phyloP scores from a whole-genome alignment of 2,797 vertebrate species.

The Pachyuromys duprasi region DNA sequence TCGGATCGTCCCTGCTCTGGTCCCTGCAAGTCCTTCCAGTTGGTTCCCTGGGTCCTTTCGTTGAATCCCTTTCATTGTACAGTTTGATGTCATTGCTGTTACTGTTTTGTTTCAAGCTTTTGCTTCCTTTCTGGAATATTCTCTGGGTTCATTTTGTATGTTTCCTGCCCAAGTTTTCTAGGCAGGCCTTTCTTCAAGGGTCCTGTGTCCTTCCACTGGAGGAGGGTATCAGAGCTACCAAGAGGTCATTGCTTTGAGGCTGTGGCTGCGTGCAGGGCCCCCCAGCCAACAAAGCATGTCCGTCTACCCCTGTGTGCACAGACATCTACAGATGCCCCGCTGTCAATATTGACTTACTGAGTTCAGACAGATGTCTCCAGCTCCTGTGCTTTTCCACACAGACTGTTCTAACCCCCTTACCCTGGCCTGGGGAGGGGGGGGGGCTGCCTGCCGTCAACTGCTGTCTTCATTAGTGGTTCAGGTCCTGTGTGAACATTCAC shows the following conservation, averaged over 20 bases:
- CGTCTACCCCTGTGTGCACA: not conserved
- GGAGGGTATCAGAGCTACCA: not conserved
- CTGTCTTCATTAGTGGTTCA: not conserved
- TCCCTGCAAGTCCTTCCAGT: not conserved
- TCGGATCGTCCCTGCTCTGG: not conserved
- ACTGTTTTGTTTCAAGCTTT: not conserved
- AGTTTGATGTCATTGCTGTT: not conserved
- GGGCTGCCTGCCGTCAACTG: not conserved
- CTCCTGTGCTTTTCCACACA: not conserved
- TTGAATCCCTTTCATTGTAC: not conserved
- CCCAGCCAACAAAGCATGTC: not conserved
- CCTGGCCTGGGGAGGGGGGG: not conserved
- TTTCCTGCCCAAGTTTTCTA: not conserved
- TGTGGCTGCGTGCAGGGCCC: not conserved
- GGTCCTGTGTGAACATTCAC: not conserved
- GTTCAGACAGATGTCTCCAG: not conserved
- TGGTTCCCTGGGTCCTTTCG: not conserved
- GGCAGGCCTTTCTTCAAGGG: not conserved
- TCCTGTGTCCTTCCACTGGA: not conserved
- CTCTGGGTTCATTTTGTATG: not conserved
- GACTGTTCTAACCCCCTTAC: not conserved
- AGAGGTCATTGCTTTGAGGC: not conserved
- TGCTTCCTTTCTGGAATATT: not conserved
- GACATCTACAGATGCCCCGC: too few relatives aligned
- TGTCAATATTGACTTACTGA: not conserved